phyloP scores from a whole-genome alignment of 2,888 invertebrate species.

The Erpobdella octoculata region DNA sequence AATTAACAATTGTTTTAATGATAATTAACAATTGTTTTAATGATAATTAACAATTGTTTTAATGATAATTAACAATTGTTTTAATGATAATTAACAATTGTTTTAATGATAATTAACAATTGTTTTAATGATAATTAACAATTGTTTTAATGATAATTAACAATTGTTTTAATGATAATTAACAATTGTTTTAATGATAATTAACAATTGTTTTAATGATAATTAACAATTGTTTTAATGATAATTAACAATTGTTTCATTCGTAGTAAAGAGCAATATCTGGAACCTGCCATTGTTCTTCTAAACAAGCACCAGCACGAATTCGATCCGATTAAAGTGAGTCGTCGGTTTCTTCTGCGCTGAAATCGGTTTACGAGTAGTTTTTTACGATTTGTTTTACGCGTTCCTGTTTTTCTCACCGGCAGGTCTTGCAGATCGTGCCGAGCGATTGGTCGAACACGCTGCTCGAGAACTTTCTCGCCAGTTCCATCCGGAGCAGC shows the following conservation, averaged over 20 bases:
- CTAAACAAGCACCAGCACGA: slow-evolving; percentile 54
- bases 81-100: too few relatives aligned
- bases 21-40: too few relatives aligned
- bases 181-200: not conserved
- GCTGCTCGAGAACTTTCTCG: slow-evolving; percentile 52
- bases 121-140: too few relatives aligned
- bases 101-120: too few relatives aligned
- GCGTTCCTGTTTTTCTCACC: not conserved
- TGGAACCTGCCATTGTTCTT: slow-evolving; percentile 52
- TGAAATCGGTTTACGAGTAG: too few relatives aligned
- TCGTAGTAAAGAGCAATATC: slow-evolving; percentile 45
- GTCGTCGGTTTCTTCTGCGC: not conserved
- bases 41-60: too few relatives aligned
- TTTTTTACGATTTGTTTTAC: too few relatives aligned
- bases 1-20: too few relatives aligned
- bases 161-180: not conserved
- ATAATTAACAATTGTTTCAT: not conserved
- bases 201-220: not conserved
- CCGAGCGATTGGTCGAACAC: slow-evolving; percentile 55
- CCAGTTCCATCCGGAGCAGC: slow-evolving; percentile 50
- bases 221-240: not conserved
- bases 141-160: too few relatives aligned
- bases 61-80: too few relatives aligned
- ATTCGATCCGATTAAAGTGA: slow-evolving; percentile 53
- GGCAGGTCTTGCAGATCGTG: slow-evolving; percentile 49